Conservation (phyloP, 2,888 invertebrate species). For the Ectemnius cavifrons region DNA sequence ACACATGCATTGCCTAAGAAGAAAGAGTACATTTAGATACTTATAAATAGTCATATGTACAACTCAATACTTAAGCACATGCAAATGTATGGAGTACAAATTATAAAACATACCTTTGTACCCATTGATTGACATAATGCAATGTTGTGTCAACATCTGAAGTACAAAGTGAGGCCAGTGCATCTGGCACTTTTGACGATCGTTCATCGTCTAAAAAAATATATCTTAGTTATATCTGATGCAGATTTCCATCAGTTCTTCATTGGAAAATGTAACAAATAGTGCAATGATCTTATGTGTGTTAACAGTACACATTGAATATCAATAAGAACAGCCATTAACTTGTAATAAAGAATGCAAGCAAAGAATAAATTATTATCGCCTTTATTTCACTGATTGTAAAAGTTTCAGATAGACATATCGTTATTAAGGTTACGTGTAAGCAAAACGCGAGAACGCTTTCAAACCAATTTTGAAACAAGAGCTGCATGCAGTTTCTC, state of each 20-base stretch:
- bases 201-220: slow-evolving; percentile 85
- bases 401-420: too few relatives aligned
- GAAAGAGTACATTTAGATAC: slow-evolving; percentile 6
- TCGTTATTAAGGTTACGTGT: too few relatives aligned
- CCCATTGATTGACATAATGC: slow-evolving; percentile 93
- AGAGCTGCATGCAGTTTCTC: too few relatives aligned
- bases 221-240: slow-evolving; percentile 1
- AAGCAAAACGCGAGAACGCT: not conserved
- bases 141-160: slow-evolving; percentile 91
- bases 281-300: too few relatives aligned
- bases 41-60: too few relatives aligned
- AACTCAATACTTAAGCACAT: not conserved
- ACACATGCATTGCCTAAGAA: slow-evolving; percentile 93
- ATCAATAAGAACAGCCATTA: too few relatives aligned
- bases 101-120: slow-evolving; percentile 84
- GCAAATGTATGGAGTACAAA: not conserved
- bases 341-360: too few relatives aligned
- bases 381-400: not conserved
- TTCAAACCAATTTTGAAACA: too few relatives aligned
- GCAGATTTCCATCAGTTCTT: slow-evolving; percentile 4
- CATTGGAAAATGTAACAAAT: too few relatives aligned
- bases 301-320: too few relatives aligned
- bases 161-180: slow-evolving; percentile 86
- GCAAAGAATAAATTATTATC: not conserved
- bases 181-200: slow-evolving; percentile 87